A percentile compares a stretch with the other conserved stretches of the same genome.
phyloP scores from a whole-genome alignment of 2,888 invertebrate species.

The Andrena trimmerana region DNA sequence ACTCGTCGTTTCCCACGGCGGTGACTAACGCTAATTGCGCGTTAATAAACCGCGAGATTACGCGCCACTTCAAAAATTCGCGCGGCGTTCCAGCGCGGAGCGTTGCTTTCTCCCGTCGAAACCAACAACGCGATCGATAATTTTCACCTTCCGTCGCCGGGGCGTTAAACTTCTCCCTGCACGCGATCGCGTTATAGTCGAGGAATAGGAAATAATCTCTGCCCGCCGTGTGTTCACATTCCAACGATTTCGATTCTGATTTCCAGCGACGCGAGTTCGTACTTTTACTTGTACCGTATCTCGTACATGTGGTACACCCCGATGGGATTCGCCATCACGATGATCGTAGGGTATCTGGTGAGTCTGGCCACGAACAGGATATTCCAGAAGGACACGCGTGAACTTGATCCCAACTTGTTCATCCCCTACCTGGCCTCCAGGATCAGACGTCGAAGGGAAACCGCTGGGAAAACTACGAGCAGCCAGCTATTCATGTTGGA shows the following conservation, averaged over 20 bases:
- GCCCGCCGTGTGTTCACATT: neutral
- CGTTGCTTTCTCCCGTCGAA: constrained; percentile 59
- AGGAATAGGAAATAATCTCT: neutral
- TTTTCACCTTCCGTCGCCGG: constrained; percentile 2
- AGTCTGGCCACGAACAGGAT: constrained; percentile 85
- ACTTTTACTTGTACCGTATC: constrained; percentile 89
- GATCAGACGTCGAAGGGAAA: constrained; percentile 79
- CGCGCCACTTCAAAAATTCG: constrained; percentile 33
- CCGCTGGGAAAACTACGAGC: constrained; percentile 67
- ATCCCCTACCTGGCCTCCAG: constrained; percentile 86
- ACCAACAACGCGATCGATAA: constrained; percentile 12
- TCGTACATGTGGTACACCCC: constrained; percentile 91
- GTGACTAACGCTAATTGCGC: constrained; percentile 62
- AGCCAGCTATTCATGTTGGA: constrained; percentile 79
- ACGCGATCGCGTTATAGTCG: neutral
- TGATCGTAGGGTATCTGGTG: constrained; percentile 86
- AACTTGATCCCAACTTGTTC: constrained; percentile 87
- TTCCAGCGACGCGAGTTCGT: constrained; percentile 73
- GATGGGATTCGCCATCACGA: constrained; percentile 86
- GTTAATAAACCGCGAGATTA: constrained; percentile 66
- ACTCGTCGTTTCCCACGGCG: constrained; percentile 65
- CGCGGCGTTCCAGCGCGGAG: constrained; percentile 31
- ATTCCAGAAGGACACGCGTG: constrained; percentile 77
- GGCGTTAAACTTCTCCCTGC: neutral
- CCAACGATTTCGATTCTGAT: neutral